phyloP scores from a whole-genome alignment of 2,797 vertebrate species.

The Adrianichthys oophorus region DNA sequence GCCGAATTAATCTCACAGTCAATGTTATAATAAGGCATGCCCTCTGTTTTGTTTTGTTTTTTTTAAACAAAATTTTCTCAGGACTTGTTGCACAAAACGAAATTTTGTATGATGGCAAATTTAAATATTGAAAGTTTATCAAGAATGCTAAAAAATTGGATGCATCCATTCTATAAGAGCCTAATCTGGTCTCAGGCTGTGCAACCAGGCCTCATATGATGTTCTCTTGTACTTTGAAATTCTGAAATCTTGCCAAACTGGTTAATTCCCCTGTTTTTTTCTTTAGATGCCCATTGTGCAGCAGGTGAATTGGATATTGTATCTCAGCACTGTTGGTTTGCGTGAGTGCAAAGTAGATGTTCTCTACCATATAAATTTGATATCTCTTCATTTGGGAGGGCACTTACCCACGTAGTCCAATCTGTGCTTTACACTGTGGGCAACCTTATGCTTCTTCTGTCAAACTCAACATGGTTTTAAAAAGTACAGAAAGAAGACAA shows the following conservation, averaged over 20 bases:
- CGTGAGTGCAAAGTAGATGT: slow-evolving; percentile 98
- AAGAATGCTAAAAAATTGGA: slow-evolving; percentile 1
- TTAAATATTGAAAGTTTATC: slow-evolving; percentile 6
- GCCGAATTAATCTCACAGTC: slow-evolving; percentile 50
- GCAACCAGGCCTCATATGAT: slow-evolving; percentile 71
- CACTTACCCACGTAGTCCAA: slow-evolving; percentile 81
- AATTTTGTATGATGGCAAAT: slow-evolving; percentile 37
- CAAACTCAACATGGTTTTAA: slow-evolving; percentile 9
- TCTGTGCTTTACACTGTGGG: slow-evolving; percentile 91
- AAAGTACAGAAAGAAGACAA: slow-evolving; percentile 16
- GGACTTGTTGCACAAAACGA: slow-evolving; percentile 73
- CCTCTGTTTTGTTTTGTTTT: slow-evolving; percentile 38
- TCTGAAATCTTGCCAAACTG: slow-evolving; percentile 70
- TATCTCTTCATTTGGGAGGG: slow-evolving; percentile 87
- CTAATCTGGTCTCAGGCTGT: slow-evolving; percentile 54
- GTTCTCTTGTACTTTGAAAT: slow-evolving; percentile 68
- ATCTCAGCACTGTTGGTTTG: slow-evolving; percentile 97
- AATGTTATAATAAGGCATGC: slow-evolving; percentile 66
- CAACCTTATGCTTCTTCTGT: slow-evolving; percentile 2
- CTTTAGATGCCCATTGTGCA: slow-evolving; percentile 97
- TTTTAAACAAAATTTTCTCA: slow-evolving; percentile 31
- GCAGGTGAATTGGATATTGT: slow-evolving; percentile 99
- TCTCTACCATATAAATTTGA: slow-evolving; percentile 91
- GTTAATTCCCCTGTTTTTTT: slow-evolving; percentile 98
- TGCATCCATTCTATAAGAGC: not conserved